phyloP scores from a whole-genome alignment of 2,113 vertebrate species.

The Grus americana region DNA sequence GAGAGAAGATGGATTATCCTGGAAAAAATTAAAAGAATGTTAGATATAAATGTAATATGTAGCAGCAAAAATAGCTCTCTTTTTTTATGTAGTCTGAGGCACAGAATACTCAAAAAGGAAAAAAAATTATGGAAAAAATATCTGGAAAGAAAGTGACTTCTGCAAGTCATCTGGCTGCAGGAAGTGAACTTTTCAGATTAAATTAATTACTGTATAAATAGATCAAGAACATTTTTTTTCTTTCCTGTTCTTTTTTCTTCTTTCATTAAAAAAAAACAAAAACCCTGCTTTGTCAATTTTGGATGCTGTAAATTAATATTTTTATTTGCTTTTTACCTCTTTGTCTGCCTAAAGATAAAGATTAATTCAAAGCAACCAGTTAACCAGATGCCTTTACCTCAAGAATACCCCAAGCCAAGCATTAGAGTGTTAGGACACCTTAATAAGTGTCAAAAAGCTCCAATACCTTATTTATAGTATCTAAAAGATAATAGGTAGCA shows the following conservation, averaged over 20 bases:
- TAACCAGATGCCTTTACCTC: background rate
- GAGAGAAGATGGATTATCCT: background rate
- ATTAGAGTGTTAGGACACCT: background rate
- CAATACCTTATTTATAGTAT: background rate
- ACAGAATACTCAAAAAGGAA: background rate
- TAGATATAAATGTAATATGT: background rate
- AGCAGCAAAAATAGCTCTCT: background rate
- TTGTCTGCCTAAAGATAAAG: background rate
- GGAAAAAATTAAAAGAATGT: background rate
- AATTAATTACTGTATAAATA: background rate
- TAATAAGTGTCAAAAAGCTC: background rate
- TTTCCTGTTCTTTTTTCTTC: background rate
- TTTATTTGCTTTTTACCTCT: background rate
- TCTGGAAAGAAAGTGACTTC: background rate
- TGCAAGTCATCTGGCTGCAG: background rate
- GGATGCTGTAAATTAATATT: background rate
- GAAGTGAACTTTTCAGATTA: background rate
- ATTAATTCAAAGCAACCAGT: background rate
- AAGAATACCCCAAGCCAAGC: background rate
- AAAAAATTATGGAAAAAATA: background rate
- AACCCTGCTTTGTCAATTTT: background rate
- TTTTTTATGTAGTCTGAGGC: background rate
- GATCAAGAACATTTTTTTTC: background rate
- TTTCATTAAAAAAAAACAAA: background rate
- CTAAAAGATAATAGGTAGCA: background rate